Conservation (phyloP, 2,888 invertebrate genomes). For the Cheilosia soror region DNA sequence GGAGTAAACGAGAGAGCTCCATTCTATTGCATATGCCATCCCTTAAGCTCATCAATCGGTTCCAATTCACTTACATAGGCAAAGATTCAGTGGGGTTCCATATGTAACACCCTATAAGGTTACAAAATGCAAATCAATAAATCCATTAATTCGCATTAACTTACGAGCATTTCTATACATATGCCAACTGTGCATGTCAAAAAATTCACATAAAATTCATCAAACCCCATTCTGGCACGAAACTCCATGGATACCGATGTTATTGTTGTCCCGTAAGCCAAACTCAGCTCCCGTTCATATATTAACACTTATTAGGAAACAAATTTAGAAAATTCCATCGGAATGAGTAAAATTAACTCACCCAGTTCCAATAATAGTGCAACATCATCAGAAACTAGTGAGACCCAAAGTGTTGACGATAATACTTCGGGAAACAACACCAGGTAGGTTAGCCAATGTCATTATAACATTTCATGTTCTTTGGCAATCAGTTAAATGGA, state of each 20-base stretch:
- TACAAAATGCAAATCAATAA: slow-evolving; percentile 39
- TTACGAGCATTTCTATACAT: not conserved
- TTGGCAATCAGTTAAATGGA: slow-evolving; percentile 42
- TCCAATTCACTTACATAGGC: no score
- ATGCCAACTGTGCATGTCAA: not conserved
- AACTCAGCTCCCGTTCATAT: not conserved
- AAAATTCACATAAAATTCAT: not conserved
- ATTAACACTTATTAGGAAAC: not conserved
- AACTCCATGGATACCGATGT: slow-evolving; percentile 58
- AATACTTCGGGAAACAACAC: slow-evolving; percentile 69
- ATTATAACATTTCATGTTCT: slow-evolving; percentile 49
- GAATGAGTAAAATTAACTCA: slow-evolving; percentile 72
- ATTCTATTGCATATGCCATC: no score
- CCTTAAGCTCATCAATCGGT: no score
- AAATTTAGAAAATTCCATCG: slow-evolving; percentile 2
- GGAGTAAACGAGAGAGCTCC: no score
- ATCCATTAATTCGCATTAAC: slow-evolving; percentile 31
- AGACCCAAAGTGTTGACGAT: slow-evolving; percentile 81
- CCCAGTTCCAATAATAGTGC: slow-evolving; percentile 79
- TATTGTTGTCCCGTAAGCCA: slow-evolving; percentile 27
- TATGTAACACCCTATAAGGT: no score
- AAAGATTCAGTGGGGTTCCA: no score
- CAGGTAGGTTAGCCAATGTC: slow-evolving; percentile 32
- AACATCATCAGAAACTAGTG: slow-evolving; percentile 82
- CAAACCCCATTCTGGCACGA: slow-evolving; percentile 4